Base-by-base conservation (phyloP, 2,888 invertebrate species). In the Spodoptera picta region DNA sequence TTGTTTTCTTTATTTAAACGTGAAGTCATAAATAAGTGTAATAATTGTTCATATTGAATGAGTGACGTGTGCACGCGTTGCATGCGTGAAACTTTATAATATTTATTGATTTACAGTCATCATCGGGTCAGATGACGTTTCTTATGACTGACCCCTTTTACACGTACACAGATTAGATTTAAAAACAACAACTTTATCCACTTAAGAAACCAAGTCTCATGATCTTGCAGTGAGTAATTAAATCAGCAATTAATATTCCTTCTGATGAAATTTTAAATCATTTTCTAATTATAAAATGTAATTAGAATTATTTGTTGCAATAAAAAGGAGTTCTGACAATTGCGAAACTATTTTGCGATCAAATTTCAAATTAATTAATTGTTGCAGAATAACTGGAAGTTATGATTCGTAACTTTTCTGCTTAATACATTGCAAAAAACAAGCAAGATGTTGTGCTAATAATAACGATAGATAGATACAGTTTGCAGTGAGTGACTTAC, bases 91-190 rank as follows among this genome's bases (percentile, higher is more conserved):
- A 42, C 61, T 71, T 69, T 73, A 65, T 70, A 63, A 65, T 59
- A 71, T 53, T 63, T 70, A 66, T 68, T 69, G 65, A 75, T 79
- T 77, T 71, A 55, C 65, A 75, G 69, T 73, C 68, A 63, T 71
- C 57, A 63, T 71, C 57, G 52, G 66, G 73, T 71, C 60, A 75
- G 56, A 54, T 62, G 44, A 59, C 60, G 71, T 79, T 79, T 73
- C 77, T 75, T 63, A 73, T 72, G 75, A 59, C 61, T 83, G 82
- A 84, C 82, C 81, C 70, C 69, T 77, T 61, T 43, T 53, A n/a
- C 42, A 52, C 43, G 56, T 50, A 14, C 36, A 50, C 45, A 60
- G 64, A 74, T 74, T 68, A 71, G 19, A 56, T 48, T 49, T 48
- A 49, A 52, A 19, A 73, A 75, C 48, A 70, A 62, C 54, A 62